These are phyloP conservation scores for Ips typographus DNA, from an alignment of 1,140 invertebrate species.

Conservation along the genomic window DNA sequence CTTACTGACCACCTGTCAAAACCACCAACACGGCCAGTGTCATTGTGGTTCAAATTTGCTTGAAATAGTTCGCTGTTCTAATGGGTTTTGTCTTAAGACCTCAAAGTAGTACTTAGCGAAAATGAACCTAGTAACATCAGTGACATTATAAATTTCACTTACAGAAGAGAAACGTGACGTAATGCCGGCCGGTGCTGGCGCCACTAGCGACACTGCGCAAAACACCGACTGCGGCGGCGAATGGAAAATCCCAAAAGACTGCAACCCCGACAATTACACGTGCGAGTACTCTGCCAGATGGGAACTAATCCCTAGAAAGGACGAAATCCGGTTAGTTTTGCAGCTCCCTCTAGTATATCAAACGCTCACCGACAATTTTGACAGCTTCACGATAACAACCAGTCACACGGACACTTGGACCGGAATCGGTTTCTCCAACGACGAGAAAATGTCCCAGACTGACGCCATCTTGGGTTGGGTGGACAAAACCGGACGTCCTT, in stretches of 20 bases:
- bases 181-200: constrained; percentile 30
- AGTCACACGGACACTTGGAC: constrained; percentile 85
- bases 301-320: constrained; percentile 75
- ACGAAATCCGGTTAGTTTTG: constrained; percentile 62
- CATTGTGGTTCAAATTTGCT: too few species aligned
- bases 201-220: constrained; percentile 35
- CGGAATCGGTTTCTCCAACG: constrained; percentile 88
- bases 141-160: background rate
- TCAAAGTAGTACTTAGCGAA: too few species aligned
- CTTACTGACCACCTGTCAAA: too few species aligned
- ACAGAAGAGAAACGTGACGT: constrained; percentile 54
- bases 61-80: too few species aligned
- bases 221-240: constrained; percentile 69
- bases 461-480: constrained; percentile 88
- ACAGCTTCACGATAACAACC: constrained; percentile 79
- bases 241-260: constrained; percentile 76
- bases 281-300: constrained; percentile 86
- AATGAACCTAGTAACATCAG: too few species aligned
- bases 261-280: constrained; percentile 65
- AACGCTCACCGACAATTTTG: too few species aligned
- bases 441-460: constrained; percentile 81
- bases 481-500: constrained; percentile 72
- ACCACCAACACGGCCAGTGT: too few species aligned
- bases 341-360: too few species aligned
- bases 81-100: too few species aligned